phyloP scores from a whole-genome alignment of 2,888 invertebrate species.

The Miltochrista miniata region DNA sequence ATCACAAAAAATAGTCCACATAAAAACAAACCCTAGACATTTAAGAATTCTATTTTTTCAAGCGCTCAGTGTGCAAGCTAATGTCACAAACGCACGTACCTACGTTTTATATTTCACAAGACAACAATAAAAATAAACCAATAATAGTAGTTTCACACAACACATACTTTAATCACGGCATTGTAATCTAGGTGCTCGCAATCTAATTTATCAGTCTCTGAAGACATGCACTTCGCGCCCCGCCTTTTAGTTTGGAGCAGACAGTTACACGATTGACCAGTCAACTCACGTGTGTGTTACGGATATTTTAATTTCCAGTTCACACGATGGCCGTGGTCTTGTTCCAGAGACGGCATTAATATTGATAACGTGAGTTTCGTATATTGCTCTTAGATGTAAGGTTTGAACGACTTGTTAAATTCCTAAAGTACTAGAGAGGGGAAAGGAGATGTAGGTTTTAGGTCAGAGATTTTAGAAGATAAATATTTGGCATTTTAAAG shows the following conservation, averaged over 20 bases:
- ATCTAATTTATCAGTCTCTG: constrained; percentile 23
- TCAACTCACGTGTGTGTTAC: constrained; percentile 66
- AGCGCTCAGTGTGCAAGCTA: too few relatives aligned
- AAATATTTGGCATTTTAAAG: too few relatives aligned
- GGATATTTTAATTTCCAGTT: constrained; percentile 80
- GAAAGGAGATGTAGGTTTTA: too few relatives aligned
- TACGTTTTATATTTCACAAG: too few relatives aligned
- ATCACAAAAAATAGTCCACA: too few relatives aligned
- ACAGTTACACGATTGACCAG: constrained; percentile 50
- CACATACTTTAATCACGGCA: constrained; percentile 1
- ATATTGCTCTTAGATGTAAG: constrained; percentile 36
- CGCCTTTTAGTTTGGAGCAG: constrained; percentile 15
- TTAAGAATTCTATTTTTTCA: too few relatives aligned
- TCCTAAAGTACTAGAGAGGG: too few relatives aligned
- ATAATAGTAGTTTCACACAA: background rate
- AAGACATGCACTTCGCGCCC: constrained; percentile 13
- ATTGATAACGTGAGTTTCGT: constrained; percentile 56
- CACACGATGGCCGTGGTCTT: constrained; percentile 66
- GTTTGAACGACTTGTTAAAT: background rate
- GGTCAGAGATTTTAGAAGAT: too few relatives aligned
- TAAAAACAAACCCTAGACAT: too few relatives aligned
- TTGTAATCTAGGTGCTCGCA: constrained; percentile 10
- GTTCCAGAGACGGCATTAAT: constrained; percentile 69
- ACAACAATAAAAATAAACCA: background rate
- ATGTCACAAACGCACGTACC: too few relatives aligned